Percentiles rank a stretch among this genome's conserved stretches.
phyloP scores from a whole-genome alignment of 2,888 invertebrate species.

The Spilosoma lubricipeda region DNA sequence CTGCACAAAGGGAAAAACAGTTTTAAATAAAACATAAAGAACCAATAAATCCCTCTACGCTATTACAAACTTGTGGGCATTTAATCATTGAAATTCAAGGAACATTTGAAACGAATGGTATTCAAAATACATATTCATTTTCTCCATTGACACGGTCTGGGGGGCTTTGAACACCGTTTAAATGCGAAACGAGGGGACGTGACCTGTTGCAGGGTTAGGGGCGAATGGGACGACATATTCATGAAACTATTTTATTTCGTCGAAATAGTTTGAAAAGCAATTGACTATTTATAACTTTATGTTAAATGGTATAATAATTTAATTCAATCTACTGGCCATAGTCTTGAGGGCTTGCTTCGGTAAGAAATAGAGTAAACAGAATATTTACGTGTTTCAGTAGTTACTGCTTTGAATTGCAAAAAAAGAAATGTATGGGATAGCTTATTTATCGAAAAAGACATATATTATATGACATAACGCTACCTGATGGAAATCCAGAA shows the following conservation, averaged over 20 bases:
- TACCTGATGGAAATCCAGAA: no score
- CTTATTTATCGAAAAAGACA: no score
- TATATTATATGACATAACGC: no score
- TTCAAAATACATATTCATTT: slow-evolving; percentile 52
- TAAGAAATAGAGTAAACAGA: no score
- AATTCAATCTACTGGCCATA: no score
- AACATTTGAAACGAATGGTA: slow-evolving; percentile 32
- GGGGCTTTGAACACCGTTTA: slow-evolving; percentile 36
- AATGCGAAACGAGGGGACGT: slow-evolving; percentile 35
- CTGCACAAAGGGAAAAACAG: slow-evolving; percentile 13
- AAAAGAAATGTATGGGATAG: no score
- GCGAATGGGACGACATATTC: slow-evolving; percentile 35
- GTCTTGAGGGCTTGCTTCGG: no score
- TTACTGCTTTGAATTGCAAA: no score
- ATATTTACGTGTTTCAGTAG: no score
- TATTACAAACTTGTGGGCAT: slow-evolving; percentile 25
- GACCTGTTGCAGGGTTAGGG: slow-evolving; percentile 44
- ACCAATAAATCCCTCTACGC: slow-evolving; percentile 18
- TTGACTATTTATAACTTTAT: slow-evolving; percentile 22
- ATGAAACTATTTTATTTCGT: slow-evolving; percentile 30
- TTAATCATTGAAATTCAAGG: slow-evolving; percentile 37
- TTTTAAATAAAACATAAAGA: slow-evolving; percentile 13
- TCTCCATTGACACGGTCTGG: slow-evolving; percentile 33
- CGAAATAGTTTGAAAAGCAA: slow-evolving; percentile 37
- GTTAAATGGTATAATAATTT: slow-evolving; percentile 29